Evolutionary conservation across 1,140 invertebrate species (phyloP).

Genomic region (Drosophila leontia): DNA sequence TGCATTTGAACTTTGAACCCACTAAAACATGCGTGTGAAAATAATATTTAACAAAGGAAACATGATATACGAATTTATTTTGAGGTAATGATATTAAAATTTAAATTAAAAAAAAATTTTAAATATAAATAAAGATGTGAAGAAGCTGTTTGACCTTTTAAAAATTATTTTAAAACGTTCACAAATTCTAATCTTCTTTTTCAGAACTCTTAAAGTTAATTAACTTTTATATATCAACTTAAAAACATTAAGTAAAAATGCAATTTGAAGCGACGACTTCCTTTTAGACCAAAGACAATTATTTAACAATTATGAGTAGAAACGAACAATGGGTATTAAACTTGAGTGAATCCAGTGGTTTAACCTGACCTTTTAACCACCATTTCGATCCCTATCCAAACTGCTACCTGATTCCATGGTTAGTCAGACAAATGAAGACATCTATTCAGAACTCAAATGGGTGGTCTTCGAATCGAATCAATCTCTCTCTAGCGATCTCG

Average conservation of each 20-base stretch:
- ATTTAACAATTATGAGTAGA: conserved; percentile 31
- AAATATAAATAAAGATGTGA: no score
- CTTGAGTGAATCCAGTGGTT: conserved; percentile 8
- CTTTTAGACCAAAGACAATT: conserved; percentile 10
- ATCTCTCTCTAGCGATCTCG: conserved; percentile 18
- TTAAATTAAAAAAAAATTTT: not conserved
- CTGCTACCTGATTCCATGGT: conserved; percentile 36
- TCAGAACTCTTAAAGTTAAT: not conserved
- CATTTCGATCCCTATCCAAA: conserved; percentile 21
- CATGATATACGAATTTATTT: not conserved
- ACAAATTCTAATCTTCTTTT: not conserved
- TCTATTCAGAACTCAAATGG: conserved; percentile 21
- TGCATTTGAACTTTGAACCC: conserved; percentile 28
- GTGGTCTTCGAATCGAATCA: conserved; percentile 41
- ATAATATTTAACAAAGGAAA: not conserved
- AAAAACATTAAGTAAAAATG: not conserved
- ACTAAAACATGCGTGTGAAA: conserved; percentile 1
- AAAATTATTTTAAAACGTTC: not conserved
- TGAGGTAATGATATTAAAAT: not conserved
- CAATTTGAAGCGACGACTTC: conserved; percentile 12
- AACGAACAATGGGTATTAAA: conserved; percentile 8
- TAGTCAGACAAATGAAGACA: conserved; percentile 24
- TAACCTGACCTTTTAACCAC: conserved; percentile 51
- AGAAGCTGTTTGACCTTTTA: not conserved
- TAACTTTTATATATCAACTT: conserved; percentile 1